Percentiles rank a stretch among this genome's conserved stretches.
phyloP scores from a whole-genome alignment of 2,113 vertebrate genomes.

The Entomyzon cyanotis region DNA sequence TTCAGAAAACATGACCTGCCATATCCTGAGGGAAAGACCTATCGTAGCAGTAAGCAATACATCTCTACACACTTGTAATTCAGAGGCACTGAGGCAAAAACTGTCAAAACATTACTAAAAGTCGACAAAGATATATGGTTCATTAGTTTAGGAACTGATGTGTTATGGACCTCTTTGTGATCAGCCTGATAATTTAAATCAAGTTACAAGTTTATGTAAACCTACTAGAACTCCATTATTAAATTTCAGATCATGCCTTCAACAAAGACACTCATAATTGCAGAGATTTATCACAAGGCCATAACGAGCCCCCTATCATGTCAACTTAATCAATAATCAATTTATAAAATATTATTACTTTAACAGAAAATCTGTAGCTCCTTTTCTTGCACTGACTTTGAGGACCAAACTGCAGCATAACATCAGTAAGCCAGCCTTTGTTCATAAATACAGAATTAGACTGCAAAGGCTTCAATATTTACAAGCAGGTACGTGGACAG shows the following conservation, averaged over 20 bases:
- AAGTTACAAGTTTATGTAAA: slow-evolving; percentile 58
- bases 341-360: slow-evolving; percentile 49
- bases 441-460: slow-evolving; percentile 13
- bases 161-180: slow-evolving; percentile 63
- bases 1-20: slow-evolving; percentile 53
- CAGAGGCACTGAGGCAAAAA: slow-evolving; percentile 72
- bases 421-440: not conserved
- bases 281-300: slow-evolving; percentile 11
- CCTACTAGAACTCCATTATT: slow-evolving; percentile 20
- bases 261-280: not conserved
- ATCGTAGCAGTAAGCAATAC: slow-evolving; percentile 30
- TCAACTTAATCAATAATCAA: slow-evolving; percentile 54
- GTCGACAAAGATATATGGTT: slow-evolving; percentile 67
- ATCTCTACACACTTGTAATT: slow-evolving; percentile 66
- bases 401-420: not conserved
- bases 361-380: slow-evolving; percentile 10
- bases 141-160: slow-evolving; percentile 73
- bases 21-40: slow-evolving; percentile 49
- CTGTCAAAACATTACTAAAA: slow-evolving; percentile 74
- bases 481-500: not conserved
- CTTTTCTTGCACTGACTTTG: slow-evolving; percentile 9
- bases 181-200: slow-evolving; percentile 72
- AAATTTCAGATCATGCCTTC: slow-evolving; percentile 47
- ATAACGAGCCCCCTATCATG: not conserved
- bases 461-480: not conserved